Percentiles rank a stretch among this genome's conserved stretches.
Conservation (phyloP, 2,113 vertebrate genomes). For the Synchiropus splendidus region DNA sequence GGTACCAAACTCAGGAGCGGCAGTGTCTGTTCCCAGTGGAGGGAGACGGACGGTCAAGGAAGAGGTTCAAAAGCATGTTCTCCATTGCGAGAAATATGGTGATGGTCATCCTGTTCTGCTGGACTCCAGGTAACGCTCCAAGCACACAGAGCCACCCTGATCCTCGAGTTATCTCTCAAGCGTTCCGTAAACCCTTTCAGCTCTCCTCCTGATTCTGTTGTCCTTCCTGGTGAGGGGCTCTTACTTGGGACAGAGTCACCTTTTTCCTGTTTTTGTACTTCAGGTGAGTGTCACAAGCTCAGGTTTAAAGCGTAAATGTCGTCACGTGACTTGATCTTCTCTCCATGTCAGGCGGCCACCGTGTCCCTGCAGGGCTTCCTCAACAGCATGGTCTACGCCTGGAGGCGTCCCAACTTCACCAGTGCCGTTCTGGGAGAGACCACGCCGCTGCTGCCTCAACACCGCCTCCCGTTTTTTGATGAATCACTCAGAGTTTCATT, state of each 20-base stretch:
- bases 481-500: no score
- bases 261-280: constrained; percentile 59
- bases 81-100: constrained; percentile 57
- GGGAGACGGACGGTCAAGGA: constrained; percentile 35
- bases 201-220: constrained; percentile 63
- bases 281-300: constrained; percentile 50
- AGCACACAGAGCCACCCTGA: not conserved
- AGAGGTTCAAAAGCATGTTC: constrained; percentile 27
- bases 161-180: no score
- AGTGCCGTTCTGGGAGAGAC: constrained; percentile 47
- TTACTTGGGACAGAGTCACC: constrained; percentile 20
- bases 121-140: constrained; percentile 73
- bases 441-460: constrained; percentile 15
- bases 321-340: not conserved
- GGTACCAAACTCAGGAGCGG: constrained; percentile 40
- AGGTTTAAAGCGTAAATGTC: not conserved
- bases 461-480: constrained; percentile 54
- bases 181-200: constrained; percentile 31
- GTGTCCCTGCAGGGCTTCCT: constrained; percentile 73
- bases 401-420: constrained; percentile 69
- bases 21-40: constrained; percentile 40
- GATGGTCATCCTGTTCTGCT: constrained; percentile 70
- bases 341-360: constrained; percentile 48
- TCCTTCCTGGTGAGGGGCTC: constrained; percentile 28
- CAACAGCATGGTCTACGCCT: constrained; percentile 71